Evolutionary conservation across 53 echinoderm and acorn worm species (phyloP).

Genomic region (Paelopatides confundens): DNA sequence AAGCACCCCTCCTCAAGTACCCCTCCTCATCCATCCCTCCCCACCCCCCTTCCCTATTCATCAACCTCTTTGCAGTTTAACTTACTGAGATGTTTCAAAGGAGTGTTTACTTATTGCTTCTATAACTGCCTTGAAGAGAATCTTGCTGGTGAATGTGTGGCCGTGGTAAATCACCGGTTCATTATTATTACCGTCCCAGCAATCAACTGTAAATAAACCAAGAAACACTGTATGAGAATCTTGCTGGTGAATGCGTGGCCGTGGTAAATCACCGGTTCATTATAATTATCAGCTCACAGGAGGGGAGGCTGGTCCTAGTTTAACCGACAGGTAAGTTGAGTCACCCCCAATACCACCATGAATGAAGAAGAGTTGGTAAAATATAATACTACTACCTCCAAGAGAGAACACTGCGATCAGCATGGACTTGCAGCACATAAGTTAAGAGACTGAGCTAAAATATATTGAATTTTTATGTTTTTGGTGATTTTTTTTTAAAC

Average conservation of each 20-base stretch:
- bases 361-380: too few relatives aligned
- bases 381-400: too few relatives aligned
- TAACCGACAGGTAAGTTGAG: too few relatives aligned
- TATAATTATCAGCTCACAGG: slow-evolving; percentile 30
- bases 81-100: slow-evolving; percentile 99
- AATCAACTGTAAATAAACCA: slow-evolving; percentile 74
- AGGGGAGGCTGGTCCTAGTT: too few relatives aligned
- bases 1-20: neutral
- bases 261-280: slow-evolving; percentile 95
- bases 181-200: slow-evolving; percentile 93
- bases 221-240: slow-evolving; percentile 64
- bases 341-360: too few relatives aligned
- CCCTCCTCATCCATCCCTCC: neutral
- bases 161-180: slow-evolving; percentile 99
- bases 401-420: too few relatives aligned
- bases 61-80: neutral
- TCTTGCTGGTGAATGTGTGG: slow-evolving; percentile 95
- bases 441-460: too few relatives aligned
- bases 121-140: slow-evolving; percentile 88
- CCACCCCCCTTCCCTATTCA: neutral
- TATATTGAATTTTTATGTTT: too few relatives aligned
- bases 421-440: too few relatives aligned
- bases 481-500: too few relatives aligned
- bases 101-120: slow-evolving; percentile 97
- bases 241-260: slow-evolving; percentile 96